These are phyloP conservation scores for Empidonax alnorum DNA, from an alignment of 2,113 vertebrate species.

Conservation along the genomic window DNA sequence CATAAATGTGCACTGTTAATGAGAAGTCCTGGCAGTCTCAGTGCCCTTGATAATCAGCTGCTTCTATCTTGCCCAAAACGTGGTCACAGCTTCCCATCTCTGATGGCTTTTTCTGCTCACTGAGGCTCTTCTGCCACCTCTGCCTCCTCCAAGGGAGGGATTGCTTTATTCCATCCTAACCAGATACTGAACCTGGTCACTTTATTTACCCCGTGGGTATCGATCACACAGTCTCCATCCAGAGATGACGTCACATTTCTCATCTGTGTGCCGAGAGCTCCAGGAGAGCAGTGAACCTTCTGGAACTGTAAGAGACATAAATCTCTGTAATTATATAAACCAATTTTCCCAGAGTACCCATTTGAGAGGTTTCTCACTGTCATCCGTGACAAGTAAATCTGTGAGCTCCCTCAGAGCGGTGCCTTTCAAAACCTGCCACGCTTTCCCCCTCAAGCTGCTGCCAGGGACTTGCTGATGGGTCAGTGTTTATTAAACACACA, in stretches of 20 bases:
- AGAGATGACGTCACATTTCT: accelerated
- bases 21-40: neutral
- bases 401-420: neutral
- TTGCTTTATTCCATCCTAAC: neutral
- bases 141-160: neutral
- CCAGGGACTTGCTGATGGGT: neutral
- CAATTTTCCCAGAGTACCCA: neutral
- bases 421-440: neutral
- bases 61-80: neutral
- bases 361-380: neutral
- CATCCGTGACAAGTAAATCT: neutral
- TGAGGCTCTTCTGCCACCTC: neutral
- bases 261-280: neutral
- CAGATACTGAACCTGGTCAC: neutral
- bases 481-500: neutral
- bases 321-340: neutral
- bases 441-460: neutral
- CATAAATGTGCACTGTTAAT: neutral
- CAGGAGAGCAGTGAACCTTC: neutral
- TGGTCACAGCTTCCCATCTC: neutral
- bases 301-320: neutral
- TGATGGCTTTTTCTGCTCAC: neutral
- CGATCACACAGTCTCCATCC: neutral
- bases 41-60: neutral
- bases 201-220: neutral